phyloP scores from a whole-genome alignment of 1,140 invertebrate genomes.

The Aphidius gifuensis region DNA sequence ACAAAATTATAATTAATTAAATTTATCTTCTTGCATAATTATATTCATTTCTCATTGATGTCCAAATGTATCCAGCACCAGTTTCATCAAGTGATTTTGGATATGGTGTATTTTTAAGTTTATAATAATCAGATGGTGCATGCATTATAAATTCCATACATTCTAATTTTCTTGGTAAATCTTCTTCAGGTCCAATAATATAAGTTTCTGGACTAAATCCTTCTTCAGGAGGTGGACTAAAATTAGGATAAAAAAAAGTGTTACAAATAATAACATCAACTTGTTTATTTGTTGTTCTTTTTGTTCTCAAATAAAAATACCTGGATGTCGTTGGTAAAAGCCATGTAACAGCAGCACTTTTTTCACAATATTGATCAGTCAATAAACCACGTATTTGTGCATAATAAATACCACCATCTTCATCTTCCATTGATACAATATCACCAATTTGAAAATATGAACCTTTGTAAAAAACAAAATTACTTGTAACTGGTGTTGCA shows the following conservation, averaged over 20 bases:
- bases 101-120: conserved; percentile 73
- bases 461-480: conserved; percentile 81
- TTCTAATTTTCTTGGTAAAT: conserved; percentile 80
- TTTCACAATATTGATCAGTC: conserved; percentile 90
- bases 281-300: background rate
- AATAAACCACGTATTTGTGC: conserved; percentile 86
- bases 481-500: conserved; percentile 75
- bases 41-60: conserved; percentile 50
- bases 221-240: conserved; percentile 70
- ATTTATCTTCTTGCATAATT: conserved; percentile 31
- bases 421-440: conserved; percentile 82
- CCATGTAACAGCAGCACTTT: conserved; percentile 92
- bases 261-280: conserved; percentile 11
- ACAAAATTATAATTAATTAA: conserved; percentile 2
- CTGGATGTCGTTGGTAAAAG: conserved; percentile 77
- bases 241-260: conserved; percentile 25
- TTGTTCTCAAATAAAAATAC: conserved; percentile 27
- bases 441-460: conserved; percentile 87
- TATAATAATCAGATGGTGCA: conserved; percentile 88
- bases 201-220: conserved; percentile 89
- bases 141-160: conserved; percentile 91
- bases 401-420: conserved; percentile 77
- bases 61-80: conserved; percentile 68
- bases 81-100: conserved; percentile 60
- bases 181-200: conserved; percentile 88